Evolutionary conservation across 2,888 invertebrate genomes (phyloP).

Genomic region (Pyrochroa serraticornis): DNA sequence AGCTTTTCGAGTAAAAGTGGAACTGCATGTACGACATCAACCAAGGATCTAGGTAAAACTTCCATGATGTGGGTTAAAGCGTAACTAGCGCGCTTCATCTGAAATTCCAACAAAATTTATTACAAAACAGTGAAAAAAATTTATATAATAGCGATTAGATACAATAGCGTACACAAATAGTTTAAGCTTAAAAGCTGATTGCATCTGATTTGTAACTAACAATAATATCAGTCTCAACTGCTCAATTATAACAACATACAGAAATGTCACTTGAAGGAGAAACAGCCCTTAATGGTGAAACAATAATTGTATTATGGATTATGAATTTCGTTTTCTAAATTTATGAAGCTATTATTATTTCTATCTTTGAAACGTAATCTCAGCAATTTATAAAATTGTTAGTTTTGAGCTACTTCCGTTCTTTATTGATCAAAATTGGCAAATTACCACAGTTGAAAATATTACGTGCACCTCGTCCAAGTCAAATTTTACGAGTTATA

Average conservation of each 20-base stretch:
- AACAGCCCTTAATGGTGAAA: no score
- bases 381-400: no score
- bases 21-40: constrained; percentile 95
- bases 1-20: constrained; percentile 96
- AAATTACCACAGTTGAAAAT: no score
- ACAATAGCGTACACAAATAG: constrained; percentile 45
- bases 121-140: not conserved
- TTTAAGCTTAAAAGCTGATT: constrained; percentile 39
- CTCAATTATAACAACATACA: not conserved
- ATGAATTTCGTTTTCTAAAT: no score
- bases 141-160: constrained; percentile 30
- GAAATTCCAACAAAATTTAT: constrained; percentile 21
- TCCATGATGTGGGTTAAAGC: constrained; percentile 99
- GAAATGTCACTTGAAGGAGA: not conserved
- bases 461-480: no score
- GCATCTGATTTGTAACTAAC: constrained; percentile 41
- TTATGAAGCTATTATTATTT: no score
- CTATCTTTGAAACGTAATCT: no score
- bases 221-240: constrained; percentile 11
- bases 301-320: no score
- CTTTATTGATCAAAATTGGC: no score
- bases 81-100: constrained; percentile 98
- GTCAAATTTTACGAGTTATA: no score
- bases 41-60: constrained; percentile 93
- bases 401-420: no score